Base-by-base conservation (phyloP, 2,113 vertebrate genomes). In the Podiceps cristatus region DNA sequence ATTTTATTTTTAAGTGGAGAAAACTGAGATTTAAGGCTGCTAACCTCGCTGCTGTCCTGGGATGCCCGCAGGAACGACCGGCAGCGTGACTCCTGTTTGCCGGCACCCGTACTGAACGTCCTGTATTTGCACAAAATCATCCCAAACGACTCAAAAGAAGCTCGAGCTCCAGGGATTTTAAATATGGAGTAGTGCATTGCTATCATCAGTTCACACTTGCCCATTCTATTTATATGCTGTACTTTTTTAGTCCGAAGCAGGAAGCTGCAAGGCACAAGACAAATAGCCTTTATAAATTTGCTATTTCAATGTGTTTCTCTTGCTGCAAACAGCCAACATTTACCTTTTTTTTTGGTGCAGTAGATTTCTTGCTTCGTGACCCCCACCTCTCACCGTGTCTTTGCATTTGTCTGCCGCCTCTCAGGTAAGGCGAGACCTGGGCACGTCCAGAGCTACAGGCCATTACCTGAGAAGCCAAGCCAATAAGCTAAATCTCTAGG, bases 381-480 rank as follows among this genome's bases (percentile, higher is more conserved):
- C 31, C 40, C 13, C n/a, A 45, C 35, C 20, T 33, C n/a, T 64
- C 18, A 13, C 47, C 2, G 0, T 17, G 31, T 55, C 42, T 76
- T 19, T 35, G 49, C 72, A 58, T 44, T 68, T 3, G 0, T 55
- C 45, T 2, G 1, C 75, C 78, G 75, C 44, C 3, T 3, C 40
- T 53, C n/a, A 31, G 76, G 50, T 62, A 10, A 84, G 35, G 35
- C 42, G 50, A 76, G 77, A 72, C 19, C 80, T 86, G 58, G 73
- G 35, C 67, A 67, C 0, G 0, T 53, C 84, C 72, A 74, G 55
- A 45, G 31, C 33, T 63, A 24, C 0, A 0, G 8, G 11, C 40
- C 9, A 1, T 82, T 52, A n/a, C 42, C 62, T 79, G 42, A 56
- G 56, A 85, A 92, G 47, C n/a, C 66, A 89, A 73, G 75, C 29